Base-by-base conservation (phyloP, 2,113 vertebrate genomes). In the Aphyosemion australe region DNA sequence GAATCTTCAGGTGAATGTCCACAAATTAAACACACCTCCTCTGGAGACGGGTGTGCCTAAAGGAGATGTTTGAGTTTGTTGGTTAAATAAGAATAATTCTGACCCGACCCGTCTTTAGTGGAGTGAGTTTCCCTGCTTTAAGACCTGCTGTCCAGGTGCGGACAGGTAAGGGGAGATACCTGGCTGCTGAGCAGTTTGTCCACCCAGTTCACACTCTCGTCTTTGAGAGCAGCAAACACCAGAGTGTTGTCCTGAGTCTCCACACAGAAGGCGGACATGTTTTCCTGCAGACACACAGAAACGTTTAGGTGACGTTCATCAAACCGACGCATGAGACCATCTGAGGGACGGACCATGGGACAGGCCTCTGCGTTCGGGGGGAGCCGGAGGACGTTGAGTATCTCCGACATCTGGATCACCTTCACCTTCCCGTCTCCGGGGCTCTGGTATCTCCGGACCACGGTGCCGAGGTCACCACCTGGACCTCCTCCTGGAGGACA, bases 241-340 rank as follows among this genome's bases (percentile, higher is more conserved):
- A 94, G 88, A 11, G 84, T 94, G 62, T 92, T 92, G 53, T 91
- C 92, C 15, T 84, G 89, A 5, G 95, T 95, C 83, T 95, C 95
- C 86, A 99, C 91, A 72, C 94, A 95, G 83, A 99, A 98, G 0
- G 93, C 91, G 0, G 91, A 56, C 64, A 94, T 94, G 84, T 95
- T 94, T 8, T 95, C 91, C 59, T 91, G 66, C 37, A 81, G 20
- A 64, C 43, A 47, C 6, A 46, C 1, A n/a, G 9, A 18, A 41
- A 42, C 18, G 21, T 12, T 15, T 26, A 46, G 0, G 10, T 9
- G 16, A 13, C 13, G 6, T 1, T 20, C 19, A 11, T 12, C 8
- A 1, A 3, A 0, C 5, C 4, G 32, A 48, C 2, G 4, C 9
- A 8, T 1, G 13, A 26, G 16, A 31, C 5, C 6, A 34, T 0